phyloP scores from a whole-genome alignment of 1,140 invertebrate genomes.

The Pachypeltis micranthus region DNA sequence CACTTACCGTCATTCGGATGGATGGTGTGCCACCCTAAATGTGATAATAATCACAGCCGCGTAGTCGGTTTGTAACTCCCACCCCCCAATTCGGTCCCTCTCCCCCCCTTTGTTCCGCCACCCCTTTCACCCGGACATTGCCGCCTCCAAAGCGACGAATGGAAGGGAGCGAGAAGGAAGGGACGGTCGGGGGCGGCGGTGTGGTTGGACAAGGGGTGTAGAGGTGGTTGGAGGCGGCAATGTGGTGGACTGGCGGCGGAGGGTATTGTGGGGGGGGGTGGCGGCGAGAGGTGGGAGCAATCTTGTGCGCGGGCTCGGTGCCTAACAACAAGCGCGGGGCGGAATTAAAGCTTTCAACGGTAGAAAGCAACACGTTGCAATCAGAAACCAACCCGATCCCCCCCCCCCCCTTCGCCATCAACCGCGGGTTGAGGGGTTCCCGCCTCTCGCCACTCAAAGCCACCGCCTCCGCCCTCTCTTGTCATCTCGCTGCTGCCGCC shows the following conservation, averaged over 20 bases:
- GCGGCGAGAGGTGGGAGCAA: neutral
- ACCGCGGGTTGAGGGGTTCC: too few species aligned
- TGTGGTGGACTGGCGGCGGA: neutral
- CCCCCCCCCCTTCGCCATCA: neutral
- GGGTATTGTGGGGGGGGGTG: neutral
- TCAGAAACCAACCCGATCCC: constrained; percentile 12
- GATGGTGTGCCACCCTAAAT: constrained; percentile 6
- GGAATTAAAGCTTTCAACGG: constrained; percentile 16
- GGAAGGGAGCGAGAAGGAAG: too few species aligned
- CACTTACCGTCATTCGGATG: constrained; percentile 4
- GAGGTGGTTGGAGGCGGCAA: too few species aligned
- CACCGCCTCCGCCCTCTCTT: too few species aligned
- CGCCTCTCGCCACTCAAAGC: too few species aligned
- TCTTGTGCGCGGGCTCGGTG: constrained; percentile 12
- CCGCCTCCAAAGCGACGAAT: too few species aligned
- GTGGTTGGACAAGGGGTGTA: too few species aligned
- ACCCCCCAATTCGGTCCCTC: neutral
- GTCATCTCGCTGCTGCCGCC: too few species aligned
- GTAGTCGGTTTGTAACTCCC: constrained; percentile 5
- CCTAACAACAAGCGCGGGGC: constrained; percentile 8
- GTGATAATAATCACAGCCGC: constrained; percentile 7
- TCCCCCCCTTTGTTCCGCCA: neutral
- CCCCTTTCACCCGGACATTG: too few species aligned
- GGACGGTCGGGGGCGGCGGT: too few species aligned
- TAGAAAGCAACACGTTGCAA: constrained; percentile 16